Conservation (phyloP, 2,113 vertebrate genomes). For the Condylura cristata region DNA sequence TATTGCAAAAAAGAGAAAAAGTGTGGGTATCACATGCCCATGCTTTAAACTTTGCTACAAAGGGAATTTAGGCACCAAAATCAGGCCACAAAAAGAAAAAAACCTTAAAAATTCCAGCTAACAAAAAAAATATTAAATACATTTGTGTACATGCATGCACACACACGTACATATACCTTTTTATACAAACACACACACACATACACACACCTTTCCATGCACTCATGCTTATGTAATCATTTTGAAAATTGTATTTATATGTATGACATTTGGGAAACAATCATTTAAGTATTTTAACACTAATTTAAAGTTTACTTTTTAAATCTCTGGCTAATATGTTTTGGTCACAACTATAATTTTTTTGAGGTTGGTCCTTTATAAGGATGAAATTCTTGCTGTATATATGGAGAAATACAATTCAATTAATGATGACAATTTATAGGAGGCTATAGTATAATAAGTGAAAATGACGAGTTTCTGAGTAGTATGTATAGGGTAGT, state of each 20-base stretch:
- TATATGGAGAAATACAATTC: background rate
- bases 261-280: background rate
- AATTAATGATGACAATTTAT: background rate
- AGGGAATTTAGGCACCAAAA: background rate
- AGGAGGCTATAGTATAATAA: background rate
- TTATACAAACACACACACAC: too few species aligned
- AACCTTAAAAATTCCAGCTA: background rate
- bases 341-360: background rate
- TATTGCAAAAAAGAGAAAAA: too few species aligned
- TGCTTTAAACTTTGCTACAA: background rate
- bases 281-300: background rate
- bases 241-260: constrained; percentile 39
- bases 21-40: too few species aligned
- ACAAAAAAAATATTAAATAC: background rate
- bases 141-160: too few species aligned
- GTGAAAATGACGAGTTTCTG: background rate
- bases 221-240: background rate
- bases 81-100: background rate
- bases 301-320: background rate
- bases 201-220: background rate
- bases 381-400: background rate
- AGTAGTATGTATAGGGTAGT: background rate
- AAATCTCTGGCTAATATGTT: background rate
- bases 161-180: too few species aligned
- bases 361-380: background rate